phyloP scores from a whole-genome alignment of 2,888 invertebrate genomes.

The Lacanobia wlatinum region DNA sequence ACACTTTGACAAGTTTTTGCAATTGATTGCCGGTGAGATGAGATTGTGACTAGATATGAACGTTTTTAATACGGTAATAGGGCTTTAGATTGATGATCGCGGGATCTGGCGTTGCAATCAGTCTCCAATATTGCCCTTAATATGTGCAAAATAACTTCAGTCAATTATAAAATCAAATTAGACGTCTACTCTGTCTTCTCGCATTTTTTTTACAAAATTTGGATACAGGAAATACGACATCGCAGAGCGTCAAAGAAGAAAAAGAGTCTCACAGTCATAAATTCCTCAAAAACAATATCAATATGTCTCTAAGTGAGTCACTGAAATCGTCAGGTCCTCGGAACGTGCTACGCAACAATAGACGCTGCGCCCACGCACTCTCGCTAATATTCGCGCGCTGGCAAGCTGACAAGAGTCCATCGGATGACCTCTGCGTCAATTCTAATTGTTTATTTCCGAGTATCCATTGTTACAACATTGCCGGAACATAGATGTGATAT shows the following conservation, averaged over 20 bases:
- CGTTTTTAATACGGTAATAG: too few species aligned
- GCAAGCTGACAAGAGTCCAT: slow-evolving; percentile 72
- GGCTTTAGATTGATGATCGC: too few species aligned
- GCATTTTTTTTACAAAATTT: neutral
- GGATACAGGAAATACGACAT: neutral
- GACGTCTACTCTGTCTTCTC: neutral
- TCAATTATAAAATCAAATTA: neutral
- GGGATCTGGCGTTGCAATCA: too few species aligned
- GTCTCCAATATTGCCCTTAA: too few species aligned
- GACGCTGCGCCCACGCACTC: slow-evolving; percentile 67
- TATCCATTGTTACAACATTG: slow-evolving; percentile 46
- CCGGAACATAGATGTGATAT: slow-evolving; percentile 25
- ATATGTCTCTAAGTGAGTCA: slow-evolving; percentile 42
- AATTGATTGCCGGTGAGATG: too few species aligned
- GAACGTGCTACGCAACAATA: slow-evolving; percentile 61
- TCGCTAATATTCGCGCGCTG: slow-evolving; percentile 71
- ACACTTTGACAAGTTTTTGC: too few species aligned
- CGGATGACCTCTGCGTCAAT: slow-evolving; percentile 71
- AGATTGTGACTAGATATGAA: too few species aligned
- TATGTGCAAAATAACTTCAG: too few species aligned
- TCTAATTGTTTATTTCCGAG: slow-evolving; percentile 76
- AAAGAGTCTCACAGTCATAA: neutral
- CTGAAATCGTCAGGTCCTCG: slow-evolving; percentile 23
- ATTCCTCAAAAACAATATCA: slow-evolving; percentile 9
- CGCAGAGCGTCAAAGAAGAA: neutral